Evolutionary conservation across 2,888 invertebrate genomes (phyloP), one percentile per base, ranked within the genome.

Genomic region (Empis livida): DNA sequence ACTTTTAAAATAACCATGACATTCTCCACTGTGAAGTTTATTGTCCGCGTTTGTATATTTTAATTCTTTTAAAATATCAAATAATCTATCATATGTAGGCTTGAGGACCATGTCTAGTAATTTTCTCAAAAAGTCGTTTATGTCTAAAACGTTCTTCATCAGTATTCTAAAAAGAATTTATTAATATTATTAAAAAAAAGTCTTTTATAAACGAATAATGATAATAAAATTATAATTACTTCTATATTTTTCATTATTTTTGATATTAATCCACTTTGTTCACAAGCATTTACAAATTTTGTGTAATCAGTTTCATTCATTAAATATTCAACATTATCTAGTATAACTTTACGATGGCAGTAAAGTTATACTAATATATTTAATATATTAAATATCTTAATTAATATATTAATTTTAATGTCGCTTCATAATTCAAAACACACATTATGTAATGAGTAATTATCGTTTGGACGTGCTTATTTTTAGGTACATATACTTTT

Each of bases 31-130:
- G 9, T 46, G 48, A 1, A 67, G 51, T 10, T 64, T 47, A 11
- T 43, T 47, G 4, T 56, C 50, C 1, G 67, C 67, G 1, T 54
- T 48, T 2, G 43, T 10, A 31, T 45, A 55, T 0, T 57, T 49
- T 14, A 61, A 42, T 1, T 48, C 43, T 0, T 31, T 44, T 5
- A 62, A 64, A 0, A 72, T 62, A 13, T 72, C 70, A 13, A 74
- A 58, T 2, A 80, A 59, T 15, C 64, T 63, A 2, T 63, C 56
- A 54, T 75, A n/a, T n/a, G n/a, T n/a, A 80, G 2, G 80, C 79
- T 1, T 61, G 56, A 0, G 80, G 79, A 1, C 79, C 79, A 10
- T 79, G 70, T 32, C 71, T 63, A 23, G 69, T 73, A 32, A 80
- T 65, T 50, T 77, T 76, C 10, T 64, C 56, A 53, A 77, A 78